phyloP scores from a whole-genome alignment of 2,888 invertebrate species.

The Patella ulyssiponensis region DNA sequence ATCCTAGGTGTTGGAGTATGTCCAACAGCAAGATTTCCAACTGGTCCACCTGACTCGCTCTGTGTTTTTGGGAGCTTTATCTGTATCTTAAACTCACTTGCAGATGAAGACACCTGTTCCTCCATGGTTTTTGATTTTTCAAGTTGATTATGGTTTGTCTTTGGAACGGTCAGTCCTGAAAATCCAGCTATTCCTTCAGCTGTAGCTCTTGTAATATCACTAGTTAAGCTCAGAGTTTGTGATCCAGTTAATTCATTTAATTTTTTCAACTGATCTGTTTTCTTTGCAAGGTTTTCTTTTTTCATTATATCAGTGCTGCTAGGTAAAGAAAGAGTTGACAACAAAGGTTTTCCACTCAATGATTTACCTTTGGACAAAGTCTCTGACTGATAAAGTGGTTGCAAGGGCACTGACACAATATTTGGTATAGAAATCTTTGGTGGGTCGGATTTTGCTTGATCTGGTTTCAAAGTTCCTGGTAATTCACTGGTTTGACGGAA shows the following conservation, averaged over 20 bases:
- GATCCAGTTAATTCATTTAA: conserved; percentile 17
- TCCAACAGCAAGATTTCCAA: too few species aligned
- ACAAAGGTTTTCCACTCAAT: conserved; percentile 26
- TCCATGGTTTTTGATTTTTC: conserved; percentile 7
- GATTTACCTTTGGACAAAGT: conserved; percentile 13
- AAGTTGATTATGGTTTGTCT: conserved; percentile 10
- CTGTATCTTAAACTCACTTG: conserved; percentile 59
- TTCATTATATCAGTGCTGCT: conserved; percentile 16
- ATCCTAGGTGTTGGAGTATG: neutral
- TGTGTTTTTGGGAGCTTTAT: conserved; percentile 45
- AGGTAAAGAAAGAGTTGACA: conserved; percentile 27
- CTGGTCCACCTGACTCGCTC: conserved; percentile 12
- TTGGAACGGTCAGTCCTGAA: conserved; percentile 11
- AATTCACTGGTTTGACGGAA: conserved; percentile 70
- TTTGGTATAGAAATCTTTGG: neutral
- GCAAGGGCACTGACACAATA: neutral
- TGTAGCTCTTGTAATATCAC: conserved; percentile 2
- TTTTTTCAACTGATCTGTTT: conserved; percentile 1
- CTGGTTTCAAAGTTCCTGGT: neutral
- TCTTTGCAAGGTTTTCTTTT: conserved; percentile 23
- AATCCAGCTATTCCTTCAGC: conserved; percentile 13
- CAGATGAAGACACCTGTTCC: conserved; percentile 20
- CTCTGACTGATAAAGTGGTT: neutral
- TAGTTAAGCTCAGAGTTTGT: conserved; percentile 5
- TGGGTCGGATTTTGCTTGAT: neutral